Base-by-base conservation (phyloP, 1,140 invertebrate genomes). In the Heliothis virescens region DNA sequence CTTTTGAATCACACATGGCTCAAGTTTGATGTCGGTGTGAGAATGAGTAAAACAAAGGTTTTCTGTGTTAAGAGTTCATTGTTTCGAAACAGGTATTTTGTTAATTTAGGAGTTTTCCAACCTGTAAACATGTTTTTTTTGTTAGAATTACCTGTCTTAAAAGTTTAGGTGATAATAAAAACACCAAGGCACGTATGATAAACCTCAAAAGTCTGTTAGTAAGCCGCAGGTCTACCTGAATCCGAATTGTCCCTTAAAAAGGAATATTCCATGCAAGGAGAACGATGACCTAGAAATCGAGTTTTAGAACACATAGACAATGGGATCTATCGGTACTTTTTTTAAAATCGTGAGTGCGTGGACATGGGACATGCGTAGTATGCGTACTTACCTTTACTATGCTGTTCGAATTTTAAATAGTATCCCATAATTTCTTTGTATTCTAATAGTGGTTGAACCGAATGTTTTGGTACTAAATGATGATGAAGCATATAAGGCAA, bases 1-100 rank as follows among this genome's bases (percentile, higher is more conserved):
- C 88, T 87, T 87, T 87, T 92, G 90, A 92, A 85, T 91, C 89
- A 91, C 77, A 18, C 29, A n/a, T 12, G 4, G 60, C n/a, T 55
- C 18, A 62, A 57, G 52, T 67, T 57, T 26, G 67, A 50, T 47
- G 57, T 50, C 15, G 15, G n/a, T 67, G 67, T 73, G 50, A 11
- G 65, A 18, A 41, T 74, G n/a, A n/a, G 53, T 59, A 41, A 59
- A 59, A 57, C 71, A 73, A 59, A 72, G 69, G 15, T 57, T 16
- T 48, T 67, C 16, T 71, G 12, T 72, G 52, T 57, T 34, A 9
- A 15, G 13, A 15, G 16, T 26, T 50, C 50, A 21, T 48, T 21
- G 47, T 50, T 18, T 10, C 12, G 16, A 2, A 13, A 12, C 16
- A 18, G 57, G 11, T 12, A 60, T 12, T 60, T 21, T 60, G 1